Conservation (phyloP, 2,888 invertebrate species). For the Melanotus villosus region DNA sequence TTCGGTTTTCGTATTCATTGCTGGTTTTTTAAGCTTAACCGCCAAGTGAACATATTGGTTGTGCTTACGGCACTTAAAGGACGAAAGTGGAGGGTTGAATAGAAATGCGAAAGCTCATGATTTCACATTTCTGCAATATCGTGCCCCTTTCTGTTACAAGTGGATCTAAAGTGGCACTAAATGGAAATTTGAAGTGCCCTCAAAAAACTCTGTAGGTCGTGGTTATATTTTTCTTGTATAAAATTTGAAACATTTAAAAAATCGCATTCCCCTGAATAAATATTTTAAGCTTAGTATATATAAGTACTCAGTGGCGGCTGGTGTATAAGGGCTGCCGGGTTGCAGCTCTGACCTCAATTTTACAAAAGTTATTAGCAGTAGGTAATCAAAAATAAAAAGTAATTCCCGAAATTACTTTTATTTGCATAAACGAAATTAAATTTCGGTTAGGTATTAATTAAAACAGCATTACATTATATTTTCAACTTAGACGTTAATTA, state of each 20-base stretch:
- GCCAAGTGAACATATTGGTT: constrained; percentile 26
- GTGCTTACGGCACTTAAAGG: constrained; percentile 18
- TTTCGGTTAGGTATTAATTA: no score
- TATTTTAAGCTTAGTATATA: no score
- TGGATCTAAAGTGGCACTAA: constrained; percentile 23
- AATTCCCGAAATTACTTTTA: no score
- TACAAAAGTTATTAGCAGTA: no score
- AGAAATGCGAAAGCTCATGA: constrained; percentile 20
- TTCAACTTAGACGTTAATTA: no score
- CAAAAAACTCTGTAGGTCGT: constrained; percentile 6
- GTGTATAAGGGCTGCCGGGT: no score
- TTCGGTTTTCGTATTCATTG: constrained; percentile 4
- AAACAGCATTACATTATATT: no score
- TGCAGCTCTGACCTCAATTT: no score
- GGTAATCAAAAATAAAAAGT: no score
- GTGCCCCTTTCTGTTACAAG: constrained; percentile 25
- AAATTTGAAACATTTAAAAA: constrained; percentile 1
- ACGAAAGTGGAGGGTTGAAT: constrained; percentile 19
- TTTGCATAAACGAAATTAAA: no score
- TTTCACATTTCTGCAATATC: constrained; percentile 25
- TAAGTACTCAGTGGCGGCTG: no score
- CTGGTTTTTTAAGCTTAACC: constrained; percentile 12
- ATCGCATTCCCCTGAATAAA: no score
- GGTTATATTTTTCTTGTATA: constrained; percentile 8
- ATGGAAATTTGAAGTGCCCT: constrained; percentile 19